phyloP scores from a whole-genome alignment of 1,140 invertebrate species.

The Leptinotarsa lineolata region DNA sequence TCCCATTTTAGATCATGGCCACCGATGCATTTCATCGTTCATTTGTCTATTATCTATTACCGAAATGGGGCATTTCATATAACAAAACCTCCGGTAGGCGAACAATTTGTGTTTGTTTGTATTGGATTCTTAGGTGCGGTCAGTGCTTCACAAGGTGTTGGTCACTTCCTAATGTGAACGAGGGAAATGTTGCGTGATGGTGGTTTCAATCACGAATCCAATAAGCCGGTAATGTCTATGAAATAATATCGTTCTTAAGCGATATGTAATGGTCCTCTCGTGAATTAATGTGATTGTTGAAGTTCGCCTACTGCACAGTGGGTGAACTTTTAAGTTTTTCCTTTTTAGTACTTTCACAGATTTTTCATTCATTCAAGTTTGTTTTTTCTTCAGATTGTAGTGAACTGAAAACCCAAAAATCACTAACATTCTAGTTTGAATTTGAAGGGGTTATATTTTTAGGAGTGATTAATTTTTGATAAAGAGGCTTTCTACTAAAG shows the following conservation, averaged over 20 bases:
- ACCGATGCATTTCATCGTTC: not conserved
- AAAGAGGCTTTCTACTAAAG: no score
- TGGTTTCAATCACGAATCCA: not conserved
- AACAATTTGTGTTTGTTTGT: not conserved
- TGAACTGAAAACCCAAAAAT: no score
- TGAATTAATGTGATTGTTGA: no score
- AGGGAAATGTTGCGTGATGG: constrained; percentile 5
- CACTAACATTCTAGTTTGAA: no score
- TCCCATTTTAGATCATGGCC: not conserved
- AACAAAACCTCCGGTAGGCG: not conserved
- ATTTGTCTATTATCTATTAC: constrained; percentile 7
- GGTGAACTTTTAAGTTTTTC: no score
- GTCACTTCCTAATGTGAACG: not conserved
- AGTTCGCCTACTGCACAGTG: no score
- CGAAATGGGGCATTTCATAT: not conserved
- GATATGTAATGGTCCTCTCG: not conserved
- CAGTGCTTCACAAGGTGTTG: not conserved
- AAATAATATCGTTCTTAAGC: not conserved
- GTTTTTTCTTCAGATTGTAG: no score
- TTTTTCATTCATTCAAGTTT: no score
- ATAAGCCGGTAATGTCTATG: not conserved
- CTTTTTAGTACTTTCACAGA: no score
- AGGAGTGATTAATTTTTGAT: no score
- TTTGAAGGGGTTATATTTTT: no score
- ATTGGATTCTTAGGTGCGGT: constrained; percentile 1